Evolutionary conservation across 1,140 invertebrate species (phyloP).

Genomic region (Coelopa frigida): DNA sequence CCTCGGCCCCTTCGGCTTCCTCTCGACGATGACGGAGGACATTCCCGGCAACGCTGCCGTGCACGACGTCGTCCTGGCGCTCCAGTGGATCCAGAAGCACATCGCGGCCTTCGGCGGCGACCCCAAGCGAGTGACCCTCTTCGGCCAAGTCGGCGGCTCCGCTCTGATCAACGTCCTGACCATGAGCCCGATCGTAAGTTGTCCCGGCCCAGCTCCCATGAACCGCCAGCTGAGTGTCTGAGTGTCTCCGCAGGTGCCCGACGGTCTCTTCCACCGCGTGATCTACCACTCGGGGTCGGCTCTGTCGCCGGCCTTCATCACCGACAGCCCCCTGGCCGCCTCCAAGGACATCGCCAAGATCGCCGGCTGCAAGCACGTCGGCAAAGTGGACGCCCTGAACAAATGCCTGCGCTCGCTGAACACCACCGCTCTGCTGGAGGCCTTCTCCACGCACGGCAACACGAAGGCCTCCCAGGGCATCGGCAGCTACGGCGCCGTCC

Average conservation of each 20-base stretch:
- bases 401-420: slow-evolving; percentile 32
- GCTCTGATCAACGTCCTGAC: slow-evolving; percentile 46
- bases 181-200: slow-evolving; percentile 32
- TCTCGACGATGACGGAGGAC: slow-evolving; percentile 48
- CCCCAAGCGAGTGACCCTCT: slow-evolving; percentile 53
- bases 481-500: slow-evolving; percentile 31
- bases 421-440: slow-evolving; percentile 27
- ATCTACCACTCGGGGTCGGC: slow-evolving; percentile 48
- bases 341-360: slow-evolving; percentile 31
- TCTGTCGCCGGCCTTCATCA: slow-evolving; percentile 61
- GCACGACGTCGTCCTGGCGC: slow-evolving; percentile 55
- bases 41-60: slow-evolving; percentile 65
- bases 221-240: slow-evolving; percentile 21
- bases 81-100: slow-evolving; percentile 57
- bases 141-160: slow-evolving; percentile 55
- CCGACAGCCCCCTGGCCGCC: slow-evolving; percentile 47
- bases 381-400: slow-evolving; percentile 27
- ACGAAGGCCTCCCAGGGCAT: slow-evolving; percentile 18
- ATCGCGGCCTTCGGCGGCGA: slow-evolving; percentile 61
- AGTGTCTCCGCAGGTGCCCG: slow-evolving; percentile 16
- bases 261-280: slow-evolving; percentile 49
- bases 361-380: slow-evolving; percentile 33
- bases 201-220: background rate
- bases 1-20: slow-evolving; percentile 48
- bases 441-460: slow-evolving; percentile 30